Conservation (phyloP, 2,113 vertebrate genomes). For the Calyptommatus sinebrachiatus region DNA sequence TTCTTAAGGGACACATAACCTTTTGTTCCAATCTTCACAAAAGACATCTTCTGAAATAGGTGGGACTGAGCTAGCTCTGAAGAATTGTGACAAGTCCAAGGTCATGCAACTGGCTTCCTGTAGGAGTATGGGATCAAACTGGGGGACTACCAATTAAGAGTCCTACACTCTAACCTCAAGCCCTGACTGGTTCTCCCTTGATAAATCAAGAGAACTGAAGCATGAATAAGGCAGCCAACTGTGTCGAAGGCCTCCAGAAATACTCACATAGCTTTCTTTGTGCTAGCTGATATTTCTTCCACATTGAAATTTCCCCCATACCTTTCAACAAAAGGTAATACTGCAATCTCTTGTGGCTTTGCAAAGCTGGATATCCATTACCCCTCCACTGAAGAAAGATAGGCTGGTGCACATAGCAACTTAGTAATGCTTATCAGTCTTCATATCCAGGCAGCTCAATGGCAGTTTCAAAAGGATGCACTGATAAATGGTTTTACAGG, state of each 20-base stretch:
- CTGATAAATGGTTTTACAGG: slow-evolving; percentile 68
- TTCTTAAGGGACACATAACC: too few species aligned
- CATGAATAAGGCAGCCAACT: neutral
- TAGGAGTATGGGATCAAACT: too few species aligned
- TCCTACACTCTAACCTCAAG: too few species aligned
- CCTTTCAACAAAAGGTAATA: neutral
- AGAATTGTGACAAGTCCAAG: too few species aligned
- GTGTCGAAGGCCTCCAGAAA: neutral
- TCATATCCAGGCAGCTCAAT: slow-evolving; percentile 65
- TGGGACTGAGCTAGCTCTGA: too few species aligned
- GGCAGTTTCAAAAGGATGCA: slow-evolving; percentile 67
- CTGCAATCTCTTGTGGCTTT: neutral
- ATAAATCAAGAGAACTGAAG: neutral
- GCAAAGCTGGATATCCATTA: neutral
- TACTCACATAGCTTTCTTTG: neutral
- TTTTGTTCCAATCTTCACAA: too few species aligned
- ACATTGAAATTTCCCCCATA: neutral
- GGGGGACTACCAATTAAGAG: too few species aligned
- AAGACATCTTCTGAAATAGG: too few species aligned
- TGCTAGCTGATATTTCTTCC: neutral
- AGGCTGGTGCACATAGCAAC: neutral
- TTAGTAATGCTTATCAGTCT: slow-evolving; percentile 70
- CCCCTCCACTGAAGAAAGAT: slow-evolving; percentile 54
- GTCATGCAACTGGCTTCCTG: too few species aligned
- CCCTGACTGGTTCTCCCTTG: neutral